Conservation (phyloP, 2,888 invertebrate genomes). For the Amitus sp. region DNA sequence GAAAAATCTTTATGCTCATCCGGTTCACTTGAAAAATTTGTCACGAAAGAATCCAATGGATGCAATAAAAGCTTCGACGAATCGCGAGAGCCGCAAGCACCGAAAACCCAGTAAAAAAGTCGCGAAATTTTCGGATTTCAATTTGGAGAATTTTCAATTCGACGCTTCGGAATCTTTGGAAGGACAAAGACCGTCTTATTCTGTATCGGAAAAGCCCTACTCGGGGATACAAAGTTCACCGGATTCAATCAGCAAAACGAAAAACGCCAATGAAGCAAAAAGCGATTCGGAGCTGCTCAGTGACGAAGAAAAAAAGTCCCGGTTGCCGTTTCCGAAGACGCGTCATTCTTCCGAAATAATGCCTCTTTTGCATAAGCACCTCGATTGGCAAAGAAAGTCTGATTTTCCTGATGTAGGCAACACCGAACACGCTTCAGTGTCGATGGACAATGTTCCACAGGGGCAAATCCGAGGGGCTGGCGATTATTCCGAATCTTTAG, state of each 20-base stretch:
- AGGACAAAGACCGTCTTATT: constrained; percentile 12
- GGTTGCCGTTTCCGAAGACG: constrained; percentile 39
- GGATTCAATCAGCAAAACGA: constrained; percentile 39
- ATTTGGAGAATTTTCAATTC: constrained; percentile 9
- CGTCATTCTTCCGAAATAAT: constrained; percentile 39
- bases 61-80: not conserved
- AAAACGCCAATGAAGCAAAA: constrained; percentile 15
- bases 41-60: not conserved
- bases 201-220: constrained; percentile 7
- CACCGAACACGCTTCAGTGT: constrained; percentile 37
- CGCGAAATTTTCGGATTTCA: not conserved
- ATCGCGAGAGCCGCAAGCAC: not conserved
- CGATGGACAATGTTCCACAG: constrained; percentile 36
- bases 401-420: constrained; percentile 22
- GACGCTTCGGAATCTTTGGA: constrained; percentile 12
- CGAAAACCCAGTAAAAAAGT: too few species aligned
- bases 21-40: not conserved
- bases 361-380: constrained; percentile 42
- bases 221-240: constrained; percentile 13
- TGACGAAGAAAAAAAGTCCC: constrained; percentile 44
- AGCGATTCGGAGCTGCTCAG: not conserved
- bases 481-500: constrained; percentile 44
- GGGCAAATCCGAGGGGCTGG: constrained; percentile 45
- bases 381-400: constrained; percentile 38
- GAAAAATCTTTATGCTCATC: too few species aligned